Conservation (phyloP, 2,113 vertebrate genomes). For the Nesogale talazaci region DNA sequence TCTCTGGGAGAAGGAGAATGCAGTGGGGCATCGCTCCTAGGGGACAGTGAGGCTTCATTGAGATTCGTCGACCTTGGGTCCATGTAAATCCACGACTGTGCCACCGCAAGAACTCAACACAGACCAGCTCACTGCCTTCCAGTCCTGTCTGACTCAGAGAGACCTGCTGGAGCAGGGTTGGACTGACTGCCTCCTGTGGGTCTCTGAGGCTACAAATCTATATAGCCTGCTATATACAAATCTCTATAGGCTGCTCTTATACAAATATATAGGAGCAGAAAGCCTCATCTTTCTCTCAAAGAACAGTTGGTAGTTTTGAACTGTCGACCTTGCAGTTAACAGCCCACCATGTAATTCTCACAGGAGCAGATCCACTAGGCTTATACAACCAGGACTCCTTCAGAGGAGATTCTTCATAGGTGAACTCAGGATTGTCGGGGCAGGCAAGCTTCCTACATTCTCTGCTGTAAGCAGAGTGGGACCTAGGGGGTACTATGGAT, state of each 20-base stretch:
- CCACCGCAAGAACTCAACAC: too few relatives aligned
- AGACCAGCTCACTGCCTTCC: too few relatives aligned
- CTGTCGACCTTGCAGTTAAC: not conserved
- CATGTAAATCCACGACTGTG: not conserved
- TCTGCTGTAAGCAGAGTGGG: not conserved
- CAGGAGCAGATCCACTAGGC: too few relatives aligned
- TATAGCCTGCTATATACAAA: too few relatives aligned
- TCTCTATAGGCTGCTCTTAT: too few relatives aligned
- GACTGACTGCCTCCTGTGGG: not conserved
- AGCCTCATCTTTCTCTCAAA: not conserved
- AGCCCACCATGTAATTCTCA: not conserved
- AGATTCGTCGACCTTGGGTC: not conserved
- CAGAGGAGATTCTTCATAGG: not conserved
- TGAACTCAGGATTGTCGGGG: not conserved
- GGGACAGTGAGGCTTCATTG: not conserved
- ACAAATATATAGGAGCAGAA: too few relatives aligned
- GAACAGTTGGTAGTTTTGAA: not conserved
- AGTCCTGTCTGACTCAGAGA: not conserved
- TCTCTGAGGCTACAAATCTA: not conserved
- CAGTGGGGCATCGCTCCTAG: not conserved
- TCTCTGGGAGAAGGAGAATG: not conserved
- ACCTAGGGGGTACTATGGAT: not conserved
- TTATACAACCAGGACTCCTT: not conserved
- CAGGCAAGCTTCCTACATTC: not conserved
- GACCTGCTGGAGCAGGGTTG: not conserved